Base-by-base conservation (phyloP, 2,113 vertebrate genomes). In the Tauraco erythrolophus region DNA sequence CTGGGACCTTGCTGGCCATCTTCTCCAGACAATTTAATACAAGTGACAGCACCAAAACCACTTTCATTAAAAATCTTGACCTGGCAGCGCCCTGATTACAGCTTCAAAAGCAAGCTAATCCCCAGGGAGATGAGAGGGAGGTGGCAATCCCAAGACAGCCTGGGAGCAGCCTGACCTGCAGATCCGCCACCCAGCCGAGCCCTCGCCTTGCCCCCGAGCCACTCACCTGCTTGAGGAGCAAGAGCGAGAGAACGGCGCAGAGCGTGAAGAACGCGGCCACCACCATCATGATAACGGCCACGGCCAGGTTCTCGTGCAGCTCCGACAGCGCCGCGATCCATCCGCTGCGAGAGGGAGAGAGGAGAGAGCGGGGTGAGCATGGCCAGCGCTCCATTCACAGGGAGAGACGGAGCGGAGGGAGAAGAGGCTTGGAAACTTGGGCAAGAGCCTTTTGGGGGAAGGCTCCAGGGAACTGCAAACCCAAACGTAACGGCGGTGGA, bases 151-250 rank as follows among this genome's bases (percentile, higher is more conserved):
- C 15, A 3, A 33, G 22, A 41, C 1, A 46, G 11, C 28, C 75
- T 4, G 14, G 50, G 56, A 82, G 61, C 53, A 46, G 66, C 54
- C 76, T 14, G 58, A 54, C 30, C 18, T 28, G 66, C 0, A 0
- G 53, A 33, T 24, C 23, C 12, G 25, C 3, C 1, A 15, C 25
- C 37, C 17, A n/a, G 33, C 16, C 10, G 1, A 31, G 53, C 35
- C 21, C 72, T 43, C 2, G 1, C 54, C 72, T 41, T 30, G 33
- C 50, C 88, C 14, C 22, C 0, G 0, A 54, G 65, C 30, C 23
- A 98, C 98, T 92, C 96, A 99, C 99, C 99, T 98, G 99, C 98
- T 99, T 99, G 60, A 99, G 97, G 31, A 99, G 98, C 95, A 99
- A 97, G 94, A 99, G 91, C 0, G 98, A 98, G 78, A 99, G 98